Percentiles rank a stretch among this genome's conserved stretches.
phyloP scores from a whole-genome alignment of 2,113 vertebrate genomes.

The Gallinago jamesoni region DNA sequence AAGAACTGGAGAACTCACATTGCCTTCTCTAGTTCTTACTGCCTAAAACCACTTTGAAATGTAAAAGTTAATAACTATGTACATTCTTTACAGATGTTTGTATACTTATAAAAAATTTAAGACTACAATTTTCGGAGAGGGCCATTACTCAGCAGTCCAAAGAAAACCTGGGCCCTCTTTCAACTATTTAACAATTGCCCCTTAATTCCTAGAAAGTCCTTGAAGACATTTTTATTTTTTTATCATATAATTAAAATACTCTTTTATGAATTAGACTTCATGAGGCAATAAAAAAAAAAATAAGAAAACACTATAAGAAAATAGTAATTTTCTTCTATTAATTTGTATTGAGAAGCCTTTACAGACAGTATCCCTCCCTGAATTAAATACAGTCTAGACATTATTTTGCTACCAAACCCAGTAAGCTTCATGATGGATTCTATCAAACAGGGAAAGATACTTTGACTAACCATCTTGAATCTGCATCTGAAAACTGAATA shows the following conservation, averaged over 20 bases:
- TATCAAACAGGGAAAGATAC: not conserved
- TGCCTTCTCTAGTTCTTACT: not conserved
- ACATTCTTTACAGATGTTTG: not conserved
- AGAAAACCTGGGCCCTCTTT: not conserved
- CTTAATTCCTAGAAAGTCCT: not conserved
- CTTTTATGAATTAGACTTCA: not conserved
- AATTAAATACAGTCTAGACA: not conserved
- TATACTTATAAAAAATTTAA: not conserved
- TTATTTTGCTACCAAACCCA: not conserved
- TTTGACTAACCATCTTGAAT: not conserved
- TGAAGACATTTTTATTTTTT: not conserved
- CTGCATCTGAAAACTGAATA: not conserved
- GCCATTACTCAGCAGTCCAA: not conserved
- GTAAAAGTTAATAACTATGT: not conserved
- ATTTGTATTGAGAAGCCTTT: not conserved
- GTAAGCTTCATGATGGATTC: not conserved
- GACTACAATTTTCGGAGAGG: not conserved
- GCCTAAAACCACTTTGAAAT: not conserved
- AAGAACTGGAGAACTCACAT: not conserved
- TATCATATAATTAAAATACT: not conserved
- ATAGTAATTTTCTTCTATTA: not conserved
- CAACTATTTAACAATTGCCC: not conserved
- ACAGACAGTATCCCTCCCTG: not conserved
- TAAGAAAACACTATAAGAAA: not conserved
- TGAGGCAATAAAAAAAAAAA: not conserved